A percentile compares a stretch with the other conserved stretches of the same genome.
Conservation (phyloP, 2,113 vertebrate genomes). For the Hippopotamus amphibius region DNA sequence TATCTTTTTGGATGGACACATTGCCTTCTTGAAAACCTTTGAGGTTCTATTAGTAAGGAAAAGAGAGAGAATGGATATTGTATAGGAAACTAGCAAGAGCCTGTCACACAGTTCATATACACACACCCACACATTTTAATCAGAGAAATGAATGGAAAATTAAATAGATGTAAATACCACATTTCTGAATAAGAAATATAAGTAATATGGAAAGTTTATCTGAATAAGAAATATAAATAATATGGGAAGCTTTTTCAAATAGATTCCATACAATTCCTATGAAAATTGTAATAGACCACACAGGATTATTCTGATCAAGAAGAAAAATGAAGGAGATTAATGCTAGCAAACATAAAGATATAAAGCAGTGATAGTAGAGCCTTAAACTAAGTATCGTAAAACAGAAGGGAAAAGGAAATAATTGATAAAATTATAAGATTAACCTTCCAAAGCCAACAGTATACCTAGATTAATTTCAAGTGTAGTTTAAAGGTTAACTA, state of each 20-base stretch:
- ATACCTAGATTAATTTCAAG: not conserved
- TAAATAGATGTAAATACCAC: not conserved
- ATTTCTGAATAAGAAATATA: not conserved
- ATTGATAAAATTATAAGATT: not conserved
- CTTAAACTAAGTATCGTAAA: not conserved
- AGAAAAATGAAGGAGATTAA: not conserved
- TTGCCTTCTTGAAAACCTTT: not conserved
- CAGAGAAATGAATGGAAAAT: not conserved
- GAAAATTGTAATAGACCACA: not conserved
- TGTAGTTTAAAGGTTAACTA: not conserved
- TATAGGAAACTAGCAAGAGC: not conserved
- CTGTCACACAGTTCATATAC: not conserved
- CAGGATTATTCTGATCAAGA: not conserved
- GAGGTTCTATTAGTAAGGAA: not conserved
- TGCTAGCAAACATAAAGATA: not conserved
- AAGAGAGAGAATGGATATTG: not conserved
- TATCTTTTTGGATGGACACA: not conserved
- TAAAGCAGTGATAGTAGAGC: not conserved
- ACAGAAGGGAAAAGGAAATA: constrained; percentile 10
- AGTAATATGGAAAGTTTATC: not conserved
- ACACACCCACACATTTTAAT: not conserved
- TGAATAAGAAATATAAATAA: not conserved
- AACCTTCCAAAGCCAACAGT: not conserved
- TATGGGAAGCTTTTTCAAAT: not conserved
- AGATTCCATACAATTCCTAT: not conserved